Evolutionary conservation across 2,113 vertebrate species (phyloP).

Genomic region (Peromyscus polionotus): DNA sequence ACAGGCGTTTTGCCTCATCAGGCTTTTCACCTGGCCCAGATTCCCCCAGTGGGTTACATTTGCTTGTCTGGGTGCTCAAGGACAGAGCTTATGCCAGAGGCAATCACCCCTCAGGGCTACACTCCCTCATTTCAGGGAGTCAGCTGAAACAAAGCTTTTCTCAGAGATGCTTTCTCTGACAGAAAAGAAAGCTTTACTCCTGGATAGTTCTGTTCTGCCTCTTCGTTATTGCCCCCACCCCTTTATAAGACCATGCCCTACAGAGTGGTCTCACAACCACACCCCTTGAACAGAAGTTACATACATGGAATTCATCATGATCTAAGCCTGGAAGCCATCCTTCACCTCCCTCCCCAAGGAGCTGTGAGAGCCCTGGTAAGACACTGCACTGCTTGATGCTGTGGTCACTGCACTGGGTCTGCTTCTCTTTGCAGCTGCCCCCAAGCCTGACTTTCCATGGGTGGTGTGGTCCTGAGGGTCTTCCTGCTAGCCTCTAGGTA

Average conservation of each 20-base stretch:
- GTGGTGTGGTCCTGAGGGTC: background rate
- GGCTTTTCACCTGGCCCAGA: too few species aligned
- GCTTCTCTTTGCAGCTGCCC: background rate
- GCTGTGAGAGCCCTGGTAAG: background rate
- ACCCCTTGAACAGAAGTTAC: background rate
- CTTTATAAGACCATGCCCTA: background rate
- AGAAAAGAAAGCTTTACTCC: too few species aligned
- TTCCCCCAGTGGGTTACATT: too few species aligned
- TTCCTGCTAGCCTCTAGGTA: slow-evolving; percentile 12
- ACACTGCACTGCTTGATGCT: background rate
- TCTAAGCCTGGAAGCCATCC: slow-evolving; percentile 7
- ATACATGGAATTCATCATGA: background rate
- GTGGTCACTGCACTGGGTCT: background rate
- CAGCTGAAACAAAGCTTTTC: too few species aligned
- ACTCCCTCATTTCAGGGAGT: too few species aligned
- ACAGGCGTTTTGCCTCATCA: too few species aligned
- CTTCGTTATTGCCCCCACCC: background rate
- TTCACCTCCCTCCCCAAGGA: background rate
- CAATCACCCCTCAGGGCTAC: too few species aligned
- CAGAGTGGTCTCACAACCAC: background rate
- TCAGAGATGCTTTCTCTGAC: too few species aligned
- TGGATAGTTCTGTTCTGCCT: too few species aligned
- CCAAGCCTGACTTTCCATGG: background rate
- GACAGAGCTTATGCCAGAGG: too few species aligned
- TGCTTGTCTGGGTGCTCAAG: too few species aligned